phyloP scores from a whole-genome alignment of 2,888 invertebrate species.

The Ellobium chinense region DNA sequence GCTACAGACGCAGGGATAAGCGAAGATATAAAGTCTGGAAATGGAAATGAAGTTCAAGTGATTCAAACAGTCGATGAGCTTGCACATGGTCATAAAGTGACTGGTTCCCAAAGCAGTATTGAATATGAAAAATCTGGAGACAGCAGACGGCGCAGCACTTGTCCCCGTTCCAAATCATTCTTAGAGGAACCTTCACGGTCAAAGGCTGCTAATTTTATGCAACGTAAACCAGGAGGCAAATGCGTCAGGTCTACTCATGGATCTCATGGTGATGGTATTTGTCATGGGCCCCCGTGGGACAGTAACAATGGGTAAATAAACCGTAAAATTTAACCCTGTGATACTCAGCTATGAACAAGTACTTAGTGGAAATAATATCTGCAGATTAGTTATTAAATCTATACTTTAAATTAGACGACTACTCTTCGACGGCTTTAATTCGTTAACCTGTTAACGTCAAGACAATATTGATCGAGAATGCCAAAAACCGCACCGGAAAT shows the following conservation, averaged over 20 bases:
- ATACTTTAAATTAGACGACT: too few species aligned
- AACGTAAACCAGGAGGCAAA: slow-evolving; percentile 37
- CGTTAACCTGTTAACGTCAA: too few species aligned
- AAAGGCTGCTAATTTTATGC: slow-evolving; percentile 36
- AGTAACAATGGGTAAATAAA: slow-evolving; percentile 29
- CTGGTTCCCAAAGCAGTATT: slow-evolving; percentile 42
- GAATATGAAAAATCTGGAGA: slow-evolving; percentile 33
- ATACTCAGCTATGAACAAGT: background rate
- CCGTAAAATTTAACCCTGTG: background rate
- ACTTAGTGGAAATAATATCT: too few species aligned
- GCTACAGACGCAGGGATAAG: slow-evolving; percentile 10
- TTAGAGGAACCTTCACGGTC: slow-evolving; percentile 38
- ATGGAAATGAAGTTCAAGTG: slow-evolving; percentile 5
- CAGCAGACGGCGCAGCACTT: slow-evolving; percentile 30
- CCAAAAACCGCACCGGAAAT: too few species aligned
- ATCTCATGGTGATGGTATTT: slow-evolving; percentile 41
- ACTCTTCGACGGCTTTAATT: too few species aligned
- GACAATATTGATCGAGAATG: too few species aligned
- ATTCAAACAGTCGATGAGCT: slow-evolving; percentile 7
- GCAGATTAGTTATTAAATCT: too few species aligned
- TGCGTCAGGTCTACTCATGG: slow-evolving; percentile 35
- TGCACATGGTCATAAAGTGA: slow-evolving; percentile 33
- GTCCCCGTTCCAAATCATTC: slow-evolving; percentile 39
- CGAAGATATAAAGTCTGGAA: background rate
- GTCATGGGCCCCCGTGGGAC: slow-evolving; percentile 33